Evolutionary conservation across 2,888 invertebrate species (phyloP), one percentile per base, ranked within the genome.

Genomic region (Ariolimax columbianus): DNA sequence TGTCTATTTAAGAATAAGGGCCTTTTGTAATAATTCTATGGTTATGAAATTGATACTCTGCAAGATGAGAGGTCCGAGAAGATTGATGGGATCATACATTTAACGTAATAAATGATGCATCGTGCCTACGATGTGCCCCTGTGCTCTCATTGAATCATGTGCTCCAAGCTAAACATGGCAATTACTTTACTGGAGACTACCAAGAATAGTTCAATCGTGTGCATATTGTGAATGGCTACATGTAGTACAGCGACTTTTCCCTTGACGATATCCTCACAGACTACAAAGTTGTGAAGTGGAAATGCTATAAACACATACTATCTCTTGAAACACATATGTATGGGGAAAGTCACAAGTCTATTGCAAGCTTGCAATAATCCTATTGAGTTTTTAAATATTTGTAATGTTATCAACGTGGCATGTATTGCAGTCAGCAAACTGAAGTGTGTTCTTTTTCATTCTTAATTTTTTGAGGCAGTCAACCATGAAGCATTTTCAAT

Each of bases 391-490:
- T 38, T 72, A 26, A 40, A 72, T 40, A 2, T 26, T 7, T 38
- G 38, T 38, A 0, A 72, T 72, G 33, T 63, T 30, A 30, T 63
- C 30, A 63, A 30, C 55, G 14, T 70, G 38, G 72, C 40, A 40
- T n/a, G 33, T 38, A 40, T 72, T 36, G 38, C 6, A 70, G 63
- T 30, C 70, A 40, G 23, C 40, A 72, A 72, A 40, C 3, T 7
- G 33, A n/a, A 66, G 40, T 59, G 77, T 77, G 77, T 77, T 77
- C 55, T 51, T n/a, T n/a, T n/a, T n/a, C n/a, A n/a, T n/a, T 55
- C 17, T 55, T 19, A 55, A 55, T 23, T 0, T 36, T 26, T 47
- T 77, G 36, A 77, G 77, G 36, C 55, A 59, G 38, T 59, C 55
- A 55, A 23, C 36, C 36, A 11, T 77, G 33, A 59, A 77, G 47